These are phyloP conservation scores for Zaprionus ornatus DNA, from an alignment of 1,140 invertebrate genomes.

Conservation along the genomic window DNA sequence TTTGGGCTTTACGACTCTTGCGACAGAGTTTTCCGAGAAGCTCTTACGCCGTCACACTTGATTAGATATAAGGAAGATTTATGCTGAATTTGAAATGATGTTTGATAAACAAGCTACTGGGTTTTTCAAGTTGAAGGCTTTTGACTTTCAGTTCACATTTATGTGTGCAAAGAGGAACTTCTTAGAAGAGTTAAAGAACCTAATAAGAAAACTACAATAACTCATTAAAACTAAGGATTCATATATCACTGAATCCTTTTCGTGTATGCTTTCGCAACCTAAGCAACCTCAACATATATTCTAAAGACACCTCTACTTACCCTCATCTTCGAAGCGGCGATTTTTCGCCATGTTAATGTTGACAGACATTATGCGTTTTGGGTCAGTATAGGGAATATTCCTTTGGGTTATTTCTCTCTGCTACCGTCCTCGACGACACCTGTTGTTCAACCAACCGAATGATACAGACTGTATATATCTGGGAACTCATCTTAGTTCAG, in stretches of 20 bases:
- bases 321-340: constrained; percentile 70
- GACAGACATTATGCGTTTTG: not conserved
- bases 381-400: not conserved
- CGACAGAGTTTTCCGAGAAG: not conserved
- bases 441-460: constrained; percentile 16
- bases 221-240: not conserved
- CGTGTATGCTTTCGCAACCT: not conserved
- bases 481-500: not conserved
- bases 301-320: constrained; percentile 17
- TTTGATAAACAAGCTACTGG: not conserved
- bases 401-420: not conserved
- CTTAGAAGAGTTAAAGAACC: no score
- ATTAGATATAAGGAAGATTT: constrained; percentile 24
- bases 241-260: not conserved
- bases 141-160: constrained; percentile 14
- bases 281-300: not conserved
- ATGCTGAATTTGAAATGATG: not conserved
- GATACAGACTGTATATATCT: not conserved
- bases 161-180: no score
- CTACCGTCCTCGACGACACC: constrained; percentile 6
- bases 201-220: no score
- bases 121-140: constrained; percentile 7
- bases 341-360: constrained; percentile 52
- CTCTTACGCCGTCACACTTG: not conserved
- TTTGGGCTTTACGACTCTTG: not conserved